Evolutionary conservation across 2,113 vertebrate genomes (phyloP), one percentile per base, ranked within the genome.

Genomic region (Chaetops frenatus): DNA sequence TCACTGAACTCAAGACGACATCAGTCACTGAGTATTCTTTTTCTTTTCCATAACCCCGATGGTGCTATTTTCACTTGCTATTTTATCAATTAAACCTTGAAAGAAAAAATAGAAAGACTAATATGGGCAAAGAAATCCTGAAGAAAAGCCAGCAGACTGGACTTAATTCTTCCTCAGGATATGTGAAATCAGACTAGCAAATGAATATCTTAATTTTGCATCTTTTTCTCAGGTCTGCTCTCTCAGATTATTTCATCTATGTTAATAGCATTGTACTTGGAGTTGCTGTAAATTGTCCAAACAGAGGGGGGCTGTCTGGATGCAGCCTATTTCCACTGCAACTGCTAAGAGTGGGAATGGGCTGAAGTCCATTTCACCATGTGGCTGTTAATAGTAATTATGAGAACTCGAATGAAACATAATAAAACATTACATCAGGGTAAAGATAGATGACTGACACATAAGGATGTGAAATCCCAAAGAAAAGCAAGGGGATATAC

Each of bases 201-300:
- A 73, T 1, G 10, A 40, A 81, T 10, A 51, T 2, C 5, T 54
- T 54, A 23, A 50, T 61, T 86, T 73, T 54, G 5, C 6, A 47
- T 24, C 2, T 61, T 90, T 87, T 91, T 69, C 17, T 85, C 17
- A 22, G 31, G 10, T 57, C 78, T 57, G 7, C 3, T 51, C 21
- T 56, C 56, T 67, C 28, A n/a, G 15, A 72, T 25, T 66, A 48
- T 47, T 50, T 80, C 0, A 13, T 33, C 3, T 65, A 1, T 69
- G 27, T 36, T 44, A 31, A 24, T 8, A 51, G 10, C 25, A 35
- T 19, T 35, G 11, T 38, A 33, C 2, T 47, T 74, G 0, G 0
- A n/a, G 25, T 24, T 61, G 8, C 7, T 85, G 5, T 40, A 71
- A 88, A 6, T 20, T 0, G 1, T 33, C 19, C 73, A 38, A 19